Conservation (phyloP, 2,888 invertebrate species). For the Cataglyphis albicans region DNA sequence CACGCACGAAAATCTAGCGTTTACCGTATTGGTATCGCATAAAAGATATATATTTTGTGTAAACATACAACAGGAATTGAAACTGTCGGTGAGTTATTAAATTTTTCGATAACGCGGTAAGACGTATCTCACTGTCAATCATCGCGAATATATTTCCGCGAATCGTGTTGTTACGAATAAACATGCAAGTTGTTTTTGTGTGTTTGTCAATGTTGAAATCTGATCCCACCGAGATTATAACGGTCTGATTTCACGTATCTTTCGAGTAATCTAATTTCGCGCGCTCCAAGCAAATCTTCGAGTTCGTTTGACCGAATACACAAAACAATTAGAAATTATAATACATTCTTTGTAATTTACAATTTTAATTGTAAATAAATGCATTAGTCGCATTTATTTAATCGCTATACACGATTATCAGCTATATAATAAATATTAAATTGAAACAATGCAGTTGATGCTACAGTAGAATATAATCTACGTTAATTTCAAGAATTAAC, state of each 20-base stretch:
- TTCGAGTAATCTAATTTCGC: slow-evolving; percentile 1
- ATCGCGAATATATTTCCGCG: not conserved
- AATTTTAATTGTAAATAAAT: not conserved
- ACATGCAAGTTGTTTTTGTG: not conserved
- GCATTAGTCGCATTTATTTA: not conserved
- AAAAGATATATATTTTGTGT: not conserved
- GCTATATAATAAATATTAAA: too few relatives aligned
- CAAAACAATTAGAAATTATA: slow-evolving; percentile 8
- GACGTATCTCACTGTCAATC: not conserved
- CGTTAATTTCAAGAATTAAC: not conserved
- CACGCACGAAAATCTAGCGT: not conserved
- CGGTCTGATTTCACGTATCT: not conserved
- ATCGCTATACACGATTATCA: not conserved
- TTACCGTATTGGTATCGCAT: not conserved
- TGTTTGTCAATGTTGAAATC: not conserved
- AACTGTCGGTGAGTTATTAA: not conserved
- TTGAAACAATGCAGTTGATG: not conserved
- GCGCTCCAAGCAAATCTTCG: not conserved
- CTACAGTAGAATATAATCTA: not conserved
- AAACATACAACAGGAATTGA: not conserved
- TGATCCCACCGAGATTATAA: not conserved
- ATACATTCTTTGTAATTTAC: not conserved
- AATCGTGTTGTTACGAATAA: not conserved
- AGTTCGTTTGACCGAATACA: not conserved
- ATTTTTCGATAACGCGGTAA: slow-evolving; percentile 7